phyloP scores from a whole-genome alignment of 2,888 invertebrate species.

The Danaus chrysippus region DNA sequence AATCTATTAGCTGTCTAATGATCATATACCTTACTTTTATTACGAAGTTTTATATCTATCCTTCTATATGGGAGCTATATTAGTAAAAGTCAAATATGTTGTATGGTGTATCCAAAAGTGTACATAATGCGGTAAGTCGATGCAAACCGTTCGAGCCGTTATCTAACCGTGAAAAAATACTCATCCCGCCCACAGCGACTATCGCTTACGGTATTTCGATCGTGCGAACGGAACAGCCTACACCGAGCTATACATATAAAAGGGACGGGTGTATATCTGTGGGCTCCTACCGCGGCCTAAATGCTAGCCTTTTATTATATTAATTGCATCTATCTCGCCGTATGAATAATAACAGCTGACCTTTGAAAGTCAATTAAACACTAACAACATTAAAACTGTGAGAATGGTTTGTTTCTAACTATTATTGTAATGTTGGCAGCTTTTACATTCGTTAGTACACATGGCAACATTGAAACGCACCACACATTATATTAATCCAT shows the following conservation, averaged over 20 bases:
- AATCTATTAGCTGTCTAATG: too few relatives aligned
- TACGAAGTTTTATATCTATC: too few relatives aligned
- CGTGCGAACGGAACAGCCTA: constrained; percentile 53
- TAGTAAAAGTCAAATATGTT: constrained; percentile 23
- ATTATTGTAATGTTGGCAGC: background rate
- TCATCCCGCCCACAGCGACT: constrained; percentile 59
- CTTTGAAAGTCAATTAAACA: constrained; percentile 30
- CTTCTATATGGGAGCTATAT: background rate
- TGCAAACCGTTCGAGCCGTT: constrained; percentile 62
- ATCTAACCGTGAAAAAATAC: constrained; percentile 74
- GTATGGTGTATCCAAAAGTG: constrained; percentile 50
- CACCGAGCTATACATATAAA: constrained; percentile 41
- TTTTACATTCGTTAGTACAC: too few relatives aligned
- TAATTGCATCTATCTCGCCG: constrained; percentile 53
- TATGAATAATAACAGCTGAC: constrained; percentile 32
- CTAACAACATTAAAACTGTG: constrained; percentile 19
- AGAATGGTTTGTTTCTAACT: constrained; percentile 9
- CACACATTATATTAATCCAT: too few relatives aligned
- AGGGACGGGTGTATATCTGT: constrained; percentile 47
- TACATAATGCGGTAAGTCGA: constrained; percentile 56
- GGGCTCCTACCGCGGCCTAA: constrained; percentile 53
- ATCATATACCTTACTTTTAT: too few relatives aligned
- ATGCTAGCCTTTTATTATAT: constrained; percentile 59
- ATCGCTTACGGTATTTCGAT: constrained; percentile 74
- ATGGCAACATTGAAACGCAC: too few relatives aligned